These are phyloP conservation scores for Pachypeltis micranthus DNA, from an alignment of 1,140 invertebrate genomes.

Conservation along the genomic window DNA sequence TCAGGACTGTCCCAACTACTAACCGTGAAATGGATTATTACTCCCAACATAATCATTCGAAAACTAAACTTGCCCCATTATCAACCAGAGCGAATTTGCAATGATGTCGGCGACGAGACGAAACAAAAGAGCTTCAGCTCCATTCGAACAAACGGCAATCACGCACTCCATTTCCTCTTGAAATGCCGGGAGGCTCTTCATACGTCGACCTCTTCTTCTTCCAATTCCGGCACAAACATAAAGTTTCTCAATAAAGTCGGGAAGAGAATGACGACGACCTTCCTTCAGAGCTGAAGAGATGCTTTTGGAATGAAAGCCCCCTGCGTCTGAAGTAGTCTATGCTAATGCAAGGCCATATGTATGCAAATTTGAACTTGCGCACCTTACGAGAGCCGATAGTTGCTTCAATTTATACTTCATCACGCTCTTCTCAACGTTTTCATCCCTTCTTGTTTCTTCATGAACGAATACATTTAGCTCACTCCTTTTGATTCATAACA, in stretches of 20 bases:
- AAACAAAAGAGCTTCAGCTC: too few species aligned
- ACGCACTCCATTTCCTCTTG: too few species aligned
- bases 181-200: too few species aligned
- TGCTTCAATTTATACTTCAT: background rate
- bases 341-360: background rate
- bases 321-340: background rate
- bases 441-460: background rate
- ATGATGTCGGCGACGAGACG: too few species aligned
- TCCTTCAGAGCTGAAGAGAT: background rate
- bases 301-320: background rate
- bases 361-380: background rate
- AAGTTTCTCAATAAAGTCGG: background rate
- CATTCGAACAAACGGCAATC: too few species aligned
- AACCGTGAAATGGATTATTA: too few species aligned
- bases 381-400: background rate
- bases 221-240: background rate
- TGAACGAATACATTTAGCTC: background rate
- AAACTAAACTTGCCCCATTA: too few species aligned
- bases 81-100: too few species aligned
- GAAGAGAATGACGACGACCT: background rate
- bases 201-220: background rate
- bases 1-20: too few species aligned
- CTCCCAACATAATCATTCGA: too few species aligned
- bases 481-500: too few species aligned
- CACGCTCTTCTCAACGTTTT: background rate